phyloP scores from a whole-genome alignment of 2,797 vertebrate genomes.

The Neopelma chrysocephalum region DNA sequence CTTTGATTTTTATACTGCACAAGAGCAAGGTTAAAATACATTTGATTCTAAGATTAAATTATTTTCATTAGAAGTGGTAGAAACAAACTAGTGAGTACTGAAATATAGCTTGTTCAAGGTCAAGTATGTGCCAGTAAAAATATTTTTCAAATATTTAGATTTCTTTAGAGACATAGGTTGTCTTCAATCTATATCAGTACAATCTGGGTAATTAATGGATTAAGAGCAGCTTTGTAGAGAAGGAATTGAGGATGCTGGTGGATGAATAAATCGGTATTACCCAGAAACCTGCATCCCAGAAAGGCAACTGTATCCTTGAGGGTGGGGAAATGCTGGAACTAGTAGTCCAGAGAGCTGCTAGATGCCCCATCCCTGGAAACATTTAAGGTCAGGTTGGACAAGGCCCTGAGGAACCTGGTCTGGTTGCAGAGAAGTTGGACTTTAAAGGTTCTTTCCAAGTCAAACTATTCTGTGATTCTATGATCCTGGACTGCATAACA shows the following conservation, averaged over 20 bases:
- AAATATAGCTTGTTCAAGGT: background rate
- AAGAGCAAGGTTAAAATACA: background rate
- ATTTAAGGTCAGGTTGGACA: background rate
- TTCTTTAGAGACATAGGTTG: background rate
- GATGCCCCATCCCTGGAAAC: background rate
- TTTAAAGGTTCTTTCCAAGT: background rate
- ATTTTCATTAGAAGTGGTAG: background rate
- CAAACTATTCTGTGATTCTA: background rate
- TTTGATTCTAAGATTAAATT: background rate
- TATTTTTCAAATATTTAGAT: background rate
- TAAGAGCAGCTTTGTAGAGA: background rate
- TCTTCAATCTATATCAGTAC: background rate
- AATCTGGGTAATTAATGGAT: background rate
- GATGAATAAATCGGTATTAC: background rate
- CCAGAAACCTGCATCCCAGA: background rate
- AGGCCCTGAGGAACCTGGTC: background rate
- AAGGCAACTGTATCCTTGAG: background rate
- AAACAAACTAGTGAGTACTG: background rate
- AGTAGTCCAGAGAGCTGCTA: background rate
- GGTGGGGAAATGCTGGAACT: background rate
- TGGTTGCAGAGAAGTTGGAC: background rate
- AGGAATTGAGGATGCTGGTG: background rate
- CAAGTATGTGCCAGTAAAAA: background rate
- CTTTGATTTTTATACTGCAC: background rate
- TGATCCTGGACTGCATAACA: background rate